A percentile compares a stretch with the other conserved stretches of the same genome.
These are phyloP conservation scores for Heterocephalus glaber DNA, from an alignment of 2,113 vertebrate species.

Conservation along the genomic window DNA sequence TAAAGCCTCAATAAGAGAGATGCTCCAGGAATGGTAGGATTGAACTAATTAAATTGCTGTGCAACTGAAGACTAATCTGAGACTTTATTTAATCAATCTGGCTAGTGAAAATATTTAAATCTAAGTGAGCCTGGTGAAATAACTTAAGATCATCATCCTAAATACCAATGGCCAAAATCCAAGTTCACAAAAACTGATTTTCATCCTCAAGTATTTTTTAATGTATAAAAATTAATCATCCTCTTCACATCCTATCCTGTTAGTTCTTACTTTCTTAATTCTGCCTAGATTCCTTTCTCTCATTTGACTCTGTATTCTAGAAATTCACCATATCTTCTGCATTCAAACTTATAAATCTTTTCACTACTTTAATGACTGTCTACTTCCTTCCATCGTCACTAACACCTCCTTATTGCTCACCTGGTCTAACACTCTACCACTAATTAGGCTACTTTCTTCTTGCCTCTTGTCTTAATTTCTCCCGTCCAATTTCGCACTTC, in stretches of 20 bases:
- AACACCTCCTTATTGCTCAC: background rate
- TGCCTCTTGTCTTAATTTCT: background rate
- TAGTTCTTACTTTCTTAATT: conserved; percentile 10
- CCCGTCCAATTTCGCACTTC: background rate
- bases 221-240: background rate
- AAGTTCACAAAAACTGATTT: conserved; percentile 11
- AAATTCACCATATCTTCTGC: background rate
- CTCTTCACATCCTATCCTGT: background rate
- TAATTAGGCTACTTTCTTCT: background rate
- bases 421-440: background rate
- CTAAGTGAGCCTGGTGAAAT: background rate
- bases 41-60: conserved; percentile 41
- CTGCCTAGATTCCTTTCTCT: background rate
- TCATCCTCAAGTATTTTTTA: background rate
- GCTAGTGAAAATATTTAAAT: conserved; percentile 21
- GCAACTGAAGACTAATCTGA: conserved; percentile 42
- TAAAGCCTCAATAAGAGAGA: conserved; percentile 36
- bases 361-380: background rate
- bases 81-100: background rate
- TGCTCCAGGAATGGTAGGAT: background rate
- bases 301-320: background rate
- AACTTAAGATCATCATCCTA: background rate
- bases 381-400: background rate
- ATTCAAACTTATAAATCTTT: conserved; percentile 7
- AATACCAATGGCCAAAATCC: background rate